A percentile compares a stretch with the other conserved stretches of the same genome.
These are phyloP conservation scores for Pristionchus entomophagus DNA, from an alignment of 2,888 invertebrate species.

Conservation along the genomic window DNA sequence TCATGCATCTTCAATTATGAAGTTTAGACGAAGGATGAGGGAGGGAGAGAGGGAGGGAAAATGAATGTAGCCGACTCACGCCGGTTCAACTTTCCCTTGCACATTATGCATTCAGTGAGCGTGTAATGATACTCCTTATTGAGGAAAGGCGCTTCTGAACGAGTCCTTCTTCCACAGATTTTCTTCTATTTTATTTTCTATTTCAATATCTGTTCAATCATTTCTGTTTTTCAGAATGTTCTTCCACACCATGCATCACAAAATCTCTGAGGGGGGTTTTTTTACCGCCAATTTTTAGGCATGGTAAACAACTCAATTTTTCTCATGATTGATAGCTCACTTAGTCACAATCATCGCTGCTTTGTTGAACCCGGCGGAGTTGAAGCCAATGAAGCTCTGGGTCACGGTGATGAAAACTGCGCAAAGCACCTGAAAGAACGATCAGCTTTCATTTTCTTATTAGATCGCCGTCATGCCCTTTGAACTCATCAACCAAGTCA, in stretches of 20 bases:
- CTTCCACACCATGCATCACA: too few species aligned
- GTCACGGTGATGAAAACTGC: slow-evolving; percentile 51
- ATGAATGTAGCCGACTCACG: neutral
- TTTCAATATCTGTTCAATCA: too few species aligned
- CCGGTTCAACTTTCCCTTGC: slow-evolving; percentile 1
- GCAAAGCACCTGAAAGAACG: slow-evolving; percentile 45
- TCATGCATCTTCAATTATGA: slow-evolving; percentile 38
- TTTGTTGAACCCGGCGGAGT: slow-evolving; percentile 58
- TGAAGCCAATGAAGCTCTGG: slow-evolving; percentile 56
- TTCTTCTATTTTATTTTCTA: too few species aligned
- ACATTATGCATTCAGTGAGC: slow-evolving; percentile 19
- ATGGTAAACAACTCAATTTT: neutral
- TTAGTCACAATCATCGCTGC: slow-evolving; percentile 53
- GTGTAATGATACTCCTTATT: neutral
- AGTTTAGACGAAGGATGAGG: slow-evolving; percentile 11
- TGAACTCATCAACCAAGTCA: too few species aligned
- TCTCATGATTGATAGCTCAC: neutral
- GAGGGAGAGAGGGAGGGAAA: neutral
- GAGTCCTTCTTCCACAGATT: too few species aligned
- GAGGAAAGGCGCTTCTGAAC: too few species aligned
- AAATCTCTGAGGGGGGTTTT: too few species aligned
- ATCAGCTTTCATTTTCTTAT: too few species aligned
- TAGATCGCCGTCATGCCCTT: too few species aligned
- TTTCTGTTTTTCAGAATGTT: too few species aligned
- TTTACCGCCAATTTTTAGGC: neutral